Evolutionary conservation across 2,888 invertebrate species (phyloP), one percentile per base, ranked within the genome.

Genomic region (Bembecia ichneumoniformis): DNA sequence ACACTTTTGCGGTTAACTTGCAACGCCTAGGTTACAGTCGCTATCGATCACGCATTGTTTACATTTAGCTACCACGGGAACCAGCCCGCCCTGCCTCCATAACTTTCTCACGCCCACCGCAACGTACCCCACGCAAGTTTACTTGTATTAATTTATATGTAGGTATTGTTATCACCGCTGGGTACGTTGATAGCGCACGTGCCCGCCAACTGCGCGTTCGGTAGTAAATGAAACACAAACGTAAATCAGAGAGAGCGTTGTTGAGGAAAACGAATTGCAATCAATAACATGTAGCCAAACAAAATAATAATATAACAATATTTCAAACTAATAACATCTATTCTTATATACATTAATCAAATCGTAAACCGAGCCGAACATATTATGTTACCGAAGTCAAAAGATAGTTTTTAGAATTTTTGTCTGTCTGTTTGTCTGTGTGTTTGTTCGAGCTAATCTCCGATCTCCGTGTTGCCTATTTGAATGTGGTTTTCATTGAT

Each of bases 11-110:
- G 52, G 52, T 60, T 51, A 55, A 59, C 68, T 64, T 68, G 64
- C 66, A 62, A 64, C 62, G 49, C 36, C 35, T 34, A 46, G 47
- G 17, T 44, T 35, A 58, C 64, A 60, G 56, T 60, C 58, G 64
- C 61, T 81, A 84, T 86, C 77, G 84, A 86, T 84, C 77, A 76
- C 73, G 71, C 72, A 63, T 71, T 81, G 83, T 84, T 82, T 80
- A 82, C 77, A 67, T 73, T 68, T 62, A 65, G 86, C 82, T 83
- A 64, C 84, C 81, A 84, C 75, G 83, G 84, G 76, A 82, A 84
- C 86, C 68, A 65, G 57, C 56, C 63, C 68, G 60, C 64, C 66
- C 67, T 66, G 62, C 66, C 64, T 64, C 71, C 4, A 28, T 9
- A 28, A 28, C 70, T 15, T 40, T 14, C 40, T 13, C 40, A 40